Evolutionary conservation across 2,888 invertebrate genomes (phyloP).

Genomic region (Anthophora plumipes): DNA sequence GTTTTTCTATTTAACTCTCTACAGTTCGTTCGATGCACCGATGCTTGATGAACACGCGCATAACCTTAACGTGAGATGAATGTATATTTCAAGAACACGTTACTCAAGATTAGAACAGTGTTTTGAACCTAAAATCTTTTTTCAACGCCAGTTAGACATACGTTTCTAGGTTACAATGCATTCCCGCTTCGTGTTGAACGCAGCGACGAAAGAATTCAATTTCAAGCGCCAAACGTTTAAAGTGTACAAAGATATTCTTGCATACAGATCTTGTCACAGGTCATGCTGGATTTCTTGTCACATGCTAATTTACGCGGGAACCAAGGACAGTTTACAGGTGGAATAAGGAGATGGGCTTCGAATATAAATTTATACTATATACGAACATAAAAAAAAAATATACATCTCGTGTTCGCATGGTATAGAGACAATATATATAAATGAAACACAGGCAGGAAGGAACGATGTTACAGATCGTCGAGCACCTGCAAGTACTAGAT

Average conservation of each 20-base stretch:
- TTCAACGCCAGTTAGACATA: conserved; percentile 3
- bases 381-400: conserved; percentile 66
- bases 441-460: conserved; percentile 39
- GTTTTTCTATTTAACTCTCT: conserved; percentile 5
- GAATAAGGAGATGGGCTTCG: conserved; percentile 38
- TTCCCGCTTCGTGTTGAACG: no score
- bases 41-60: neutral
- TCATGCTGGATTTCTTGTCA: conserved; percentile 7
- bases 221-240: conserved; percentile 1
- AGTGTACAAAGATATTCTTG: neutral
- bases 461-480: conserved; percentile 50
- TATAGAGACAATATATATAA: conserved; percentile 50
- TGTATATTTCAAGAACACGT: neutral
- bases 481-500: conserved; percentile 57
- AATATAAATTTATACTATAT: conserved; percentile 66
- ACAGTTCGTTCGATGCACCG: conserved; percentile 7
- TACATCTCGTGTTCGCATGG: conserved; percentile 68
- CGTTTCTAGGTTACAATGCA: neutral
- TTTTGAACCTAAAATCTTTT: conserved; percentile 9
- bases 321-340: conserved; percentile 25
- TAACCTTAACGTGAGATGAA: conserved; percentile 1
- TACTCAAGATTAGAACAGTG: neutral
- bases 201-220: neutral
- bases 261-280: conserved; percentile 8
- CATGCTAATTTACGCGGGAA: conserved; percentile 8